Conservation (phyloP, 2,888 invertebrate genomes). For the Xestia ashworthii region DNA sequence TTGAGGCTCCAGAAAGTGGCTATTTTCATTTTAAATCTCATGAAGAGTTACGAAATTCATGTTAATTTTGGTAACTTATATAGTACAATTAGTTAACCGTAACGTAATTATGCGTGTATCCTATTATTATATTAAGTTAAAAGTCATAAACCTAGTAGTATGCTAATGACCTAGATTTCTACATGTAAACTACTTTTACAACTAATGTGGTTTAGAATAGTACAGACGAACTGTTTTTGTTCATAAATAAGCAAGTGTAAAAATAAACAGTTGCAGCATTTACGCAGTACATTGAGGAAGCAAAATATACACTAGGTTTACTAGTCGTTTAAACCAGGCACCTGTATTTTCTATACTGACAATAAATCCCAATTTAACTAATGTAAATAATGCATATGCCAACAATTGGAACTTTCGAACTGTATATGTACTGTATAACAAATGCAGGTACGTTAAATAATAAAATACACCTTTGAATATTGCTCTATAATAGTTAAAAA, state of each 20-base stretch:
- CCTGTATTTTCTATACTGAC: not conserved
- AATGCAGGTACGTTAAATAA: not conserved
- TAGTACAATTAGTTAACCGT: constrained; percentile 6
- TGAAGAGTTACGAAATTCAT: not conserved
- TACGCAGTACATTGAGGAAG: constrained; percentile 20
- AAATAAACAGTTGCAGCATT: constrained; percentile 32
- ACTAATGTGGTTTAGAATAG: not conserved
- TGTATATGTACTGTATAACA: not conserved
- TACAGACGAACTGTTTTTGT: constrained; percentile 16
- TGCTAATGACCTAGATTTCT: constrained; percentile 10
- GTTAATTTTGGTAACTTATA: not conserved
- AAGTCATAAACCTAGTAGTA: constrained; percentile 7
- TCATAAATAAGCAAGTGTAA: constrained; percentile 15
- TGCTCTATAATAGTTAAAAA: not conserved
- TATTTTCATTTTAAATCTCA: not conserved
- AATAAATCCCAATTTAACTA: constrained; percentile 1
- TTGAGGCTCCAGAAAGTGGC: no score
- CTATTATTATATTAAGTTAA: not conserved
- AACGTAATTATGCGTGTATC: constrained; percentile 11
- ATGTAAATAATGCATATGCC: not conserved
- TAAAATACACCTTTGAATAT: not conserved
- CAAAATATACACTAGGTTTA: constrained; percentile 13
- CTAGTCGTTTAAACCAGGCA: not conserved
- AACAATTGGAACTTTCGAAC: not conserved
- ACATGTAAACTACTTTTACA: not conserved